phyloP scores from a whole-genome alignment of 1,140 invertebrate genomes.

The Lasioglossum albipes region DNA sequence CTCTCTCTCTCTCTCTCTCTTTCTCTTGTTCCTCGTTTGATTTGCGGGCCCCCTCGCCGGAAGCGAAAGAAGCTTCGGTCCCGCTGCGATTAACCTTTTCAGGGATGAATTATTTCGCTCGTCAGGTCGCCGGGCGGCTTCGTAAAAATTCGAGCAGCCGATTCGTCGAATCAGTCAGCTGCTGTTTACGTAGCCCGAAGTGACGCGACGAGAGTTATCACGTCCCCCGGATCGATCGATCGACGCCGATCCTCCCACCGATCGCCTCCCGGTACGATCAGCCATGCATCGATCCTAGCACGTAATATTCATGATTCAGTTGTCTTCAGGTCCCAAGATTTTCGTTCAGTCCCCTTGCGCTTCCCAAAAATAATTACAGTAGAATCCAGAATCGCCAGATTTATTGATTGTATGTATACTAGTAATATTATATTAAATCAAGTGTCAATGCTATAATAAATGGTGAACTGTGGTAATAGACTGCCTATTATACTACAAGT shows the following conservation, averaged over 20 bases:
- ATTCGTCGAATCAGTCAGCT: constrained; percentile 59
- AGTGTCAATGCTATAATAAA: too few relatives aligned
- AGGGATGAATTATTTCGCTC: constrained; percentile 67
- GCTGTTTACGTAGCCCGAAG: constrained; percentile 46
- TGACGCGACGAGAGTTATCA: constrained; percentile 22
- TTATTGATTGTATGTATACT: too few relatives aligned
- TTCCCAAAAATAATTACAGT: too few relatives aligned
- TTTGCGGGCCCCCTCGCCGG: constrained; percentile 43
- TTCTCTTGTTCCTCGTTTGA: constrained; percentile 15
- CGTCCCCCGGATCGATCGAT: background rate
- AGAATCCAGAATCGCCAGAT: too few relatives aligned
- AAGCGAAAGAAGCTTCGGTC: constrained; percentile 65
- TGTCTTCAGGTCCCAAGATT: too few relatives aligned
- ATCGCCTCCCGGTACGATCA: background rate
- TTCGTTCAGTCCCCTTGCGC: too few relatives aligned
- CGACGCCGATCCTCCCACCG: background rate
- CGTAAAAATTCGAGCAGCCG: constrained; percentile 39
- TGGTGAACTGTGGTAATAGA: too few relatives aligned
- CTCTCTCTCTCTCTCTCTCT: constrained; percentile 26
- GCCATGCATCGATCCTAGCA: too few relatives aligned
- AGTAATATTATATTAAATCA: too few relatives aligned
- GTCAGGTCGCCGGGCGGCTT: constrained; percentile 44
- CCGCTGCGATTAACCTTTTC: constrained; percentile 67
- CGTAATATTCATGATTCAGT: too few relatives aligned
- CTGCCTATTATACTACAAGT: too few relatives aligned